Conservation (phyloP, 2,797 vertebrate genomes). For the Mormyrops attenuatus region DNA sequence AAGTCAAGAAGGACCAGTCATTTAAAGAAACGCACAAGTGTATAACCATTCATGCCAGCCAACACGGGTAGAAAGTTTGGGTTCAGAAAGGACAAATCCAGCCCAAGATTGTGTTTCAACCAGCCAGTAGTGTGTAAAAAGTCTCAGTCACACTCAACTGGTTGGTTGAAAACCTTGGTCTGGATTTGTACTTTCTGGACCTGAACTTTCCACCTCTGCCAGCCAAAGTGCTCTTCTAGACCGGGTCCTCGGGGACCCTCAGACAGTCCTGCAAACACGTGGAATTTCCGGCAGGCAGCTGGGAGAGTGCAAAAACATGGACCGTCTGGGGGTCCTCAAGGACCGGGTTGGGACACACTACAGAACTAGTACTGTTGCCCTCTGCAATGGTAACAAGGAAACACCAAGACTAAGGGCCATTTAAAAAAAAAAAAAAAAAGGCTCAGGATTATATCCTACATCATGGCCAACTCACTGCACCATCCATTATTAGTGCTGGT, state of each 20-base stretch:
- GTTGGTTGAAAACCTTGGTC: not conserved
- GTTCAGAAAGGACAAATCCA: not conserved
- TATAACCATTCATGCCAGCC: not conserved
- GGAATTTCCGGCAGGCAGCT: not conserved
- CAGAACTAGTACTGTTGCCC: not conserved
- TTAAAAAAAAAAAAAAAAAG: not conserved
- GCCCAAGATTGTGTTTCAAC: not conserved
- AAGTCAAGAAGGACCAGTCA: not conserved
- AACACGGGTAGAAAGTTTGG: not conserved
- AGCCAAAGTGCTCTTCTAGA: not conserved
- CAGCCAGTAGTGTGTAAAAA: not conserved
- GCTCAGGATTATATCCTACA: not conserved
- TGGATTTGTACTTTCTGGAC: not conserved
- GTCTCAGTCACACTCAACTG: not conserved
- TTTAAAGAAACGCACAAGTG: not conserved
- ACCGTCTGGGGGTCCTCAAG: not conserved
- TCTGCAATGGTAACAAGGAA: not conserved
- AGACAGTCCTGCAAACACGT: not conserved
- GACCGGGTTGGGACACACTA: not conserved
- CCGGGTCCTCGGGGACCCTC: not conserved
- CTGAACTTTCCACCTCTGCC: not conserved
- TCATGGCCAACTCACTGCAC: not conserved
- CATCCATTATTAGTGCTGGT: not conserved
- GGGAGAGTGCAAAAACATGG: not conserved
- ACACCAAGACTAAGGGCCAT: not conserved